Evolutionary conservation across 2,797 vertebrate genomes (phyloP), one percentile per base, ranked within the genome.

Genomic region (Menidia menidia): DNA sequence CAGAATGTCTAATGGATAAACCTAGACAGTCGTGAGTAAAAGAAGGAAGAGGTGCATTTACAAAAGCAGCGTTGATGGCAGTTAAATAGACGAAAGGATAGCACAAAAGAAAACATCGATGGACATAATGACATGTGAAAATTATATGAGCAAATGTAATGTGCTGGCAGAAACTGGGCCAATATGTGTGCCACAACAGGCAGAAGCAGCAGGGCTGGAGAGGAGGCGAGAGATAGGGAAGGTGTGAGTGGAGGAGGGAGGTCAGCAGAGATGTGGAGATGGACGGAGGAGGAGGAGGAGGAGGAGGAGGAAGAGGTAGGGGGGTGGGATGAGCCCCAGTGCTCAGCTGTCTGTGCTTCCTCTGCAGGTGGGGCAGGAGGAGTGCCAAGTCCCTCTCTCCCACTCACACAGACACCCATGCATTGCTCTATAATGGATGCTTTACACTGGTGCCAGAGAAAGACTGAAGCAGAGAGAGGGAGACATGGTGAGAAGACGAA

Each of bases 331-430:
- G 87, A 88, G 88, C 85, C 83, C 87, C 82, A 85, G 86, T 82
- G 86, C 88, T 95, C 94, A 95, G 94, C 94, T 95, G 94, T 93
- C 93, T 90, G 89, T 76, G 90, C 92, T 95, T 95, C 94, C 94
- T 95, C 93, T 94, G 94, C 94, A 95, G 94, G 94, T 95, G 94
- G 94, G 91, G 87, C 88, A 86, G 77, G 85, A 92, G 66, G 81
- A 86, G 89, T 90, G 94, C 94, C 94, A 95, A 92, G 89, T 92
- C 91, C 81, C 89, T 90, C 90, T 87, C 92, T 90, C 88, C 86
- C 84, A 82, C 91, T 92, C 90, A 94, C 92, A 94, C 92, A 94
- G 92, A 93, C 93, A 88, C 90, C 94, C 94, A 94, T 94, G 93
- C 91, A 94, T 92, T 78, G 84, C 89, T 91, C 89, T 90, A 95